Evolutionary conservation across 2,888 invertebrate species (phyloP).

Genomic region (Rugalucina vietnamica): DNA sequence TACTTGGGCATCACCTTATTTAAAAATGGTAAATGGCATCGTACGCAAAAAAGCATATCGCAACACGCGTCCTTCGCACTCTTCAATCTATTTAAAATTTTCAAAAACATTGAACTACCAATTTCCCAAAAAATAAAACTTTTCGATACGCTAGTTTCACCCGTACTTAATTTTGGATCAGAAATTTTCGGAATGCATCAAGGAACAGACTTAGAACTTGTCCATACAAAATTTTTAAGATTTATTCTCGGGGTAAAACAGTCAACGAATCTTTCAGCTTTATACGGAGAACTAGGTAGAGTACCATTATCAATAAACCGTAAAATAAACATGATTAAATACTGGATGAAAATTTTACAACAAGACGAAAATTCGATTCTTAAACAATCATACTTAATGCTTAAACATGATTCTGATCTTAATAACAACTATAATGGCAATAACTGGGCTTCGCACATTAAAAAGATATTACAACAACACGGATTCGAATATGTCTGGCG

Average conservation of each 20-base stretch:
- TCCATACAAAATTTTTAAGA: not conserved
- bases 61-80: conserved; percentile 7
- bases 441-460: too few species aligned
- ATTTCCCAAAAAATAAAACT: not conserved
- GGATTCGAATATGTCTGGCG: too few species aligned
- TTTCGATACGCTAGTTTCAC: not conserved
- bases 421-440: too few species aligned
- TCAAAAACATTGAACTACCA: not conserved
- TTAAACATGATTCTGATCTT: not conserved
- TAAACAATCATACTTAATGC: not conserved
- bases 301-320: not conserved
- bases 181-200: not conserved
- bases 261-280: not conserved
- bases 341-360: not conserved
- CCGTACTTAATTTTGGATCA: not conserved
- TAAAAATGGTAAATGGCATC: not conserved
- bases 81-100: not conserved
- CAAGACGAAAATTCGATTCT: not conserved
- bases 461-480: too few species aligned
- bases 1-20: conserved; percentile 1
- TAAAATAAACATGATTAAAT: not conserved
- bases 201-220: not conserved
- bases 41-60: not conserved
- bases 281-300: not conserved
- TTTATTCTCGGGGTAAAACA: not conserved